Base-by-base conservation (phyloP, 2,888 invertebrate species). In the Nesidiocoris tenuis region DNA sequence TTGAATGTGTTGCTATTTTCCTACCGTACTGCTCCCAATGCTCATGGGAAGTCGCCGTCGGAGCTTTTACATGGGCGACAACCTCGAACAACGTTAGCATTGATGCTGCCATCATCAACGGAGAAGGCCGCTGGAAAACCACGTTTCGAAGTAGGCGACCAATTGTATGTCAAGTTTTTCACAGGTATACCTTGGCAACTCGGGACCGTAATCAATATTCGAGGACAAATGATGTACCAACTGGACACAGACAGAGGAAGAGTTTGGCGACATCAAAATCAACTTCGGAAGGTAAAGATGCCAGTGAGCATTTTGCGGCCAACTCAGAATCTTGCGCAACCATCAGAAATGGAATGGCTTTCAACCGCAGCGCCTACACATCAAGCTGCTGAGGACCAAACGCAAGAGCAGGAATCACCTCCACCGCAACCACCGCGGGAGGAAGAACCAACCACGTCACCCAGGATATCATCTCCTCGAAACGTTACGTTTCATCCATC, bases 51-150 rank as follows among this genome's bases (percentile, higher is more conserved):
- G 17, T 55, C 55, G 2, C 55, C 67, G 18, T 18, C 3, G 7
- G 67, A 55, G 21, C 19, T 65, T 18, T 17, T 65, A 12, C 24
- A 65, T 65, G 65, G 65, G 2, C 23, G 65, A 16, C 65, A 65
- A 17, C 24, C 65, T 19, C 19, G 17, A 17, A 65, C 65, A 16
- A 3, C 16, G 1, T 39, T 65, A 18, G 24, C 5, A 1, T 39
- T 65, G 23, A 16, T 65, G 39, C 9, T n/a, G 9, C 24, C 65
- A 39, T 19, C 24, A 2, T 9, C 22, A 17, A 2, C 22, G 65
- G 24, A 9, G 12, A 1, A 19, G n/a, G 9, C 64, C 1, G 19
- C n/a, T 1, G 21, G 3, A 16, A 9, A 2, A 2, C 1, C 9
- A 12, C 1, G 16, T 9, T 61, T 18, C 19, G 2, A 12, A 61